Evolutionary conservation across 1,140 invertebrate species (phyloP).

Genomic region (Bombus superbus): DNA sequence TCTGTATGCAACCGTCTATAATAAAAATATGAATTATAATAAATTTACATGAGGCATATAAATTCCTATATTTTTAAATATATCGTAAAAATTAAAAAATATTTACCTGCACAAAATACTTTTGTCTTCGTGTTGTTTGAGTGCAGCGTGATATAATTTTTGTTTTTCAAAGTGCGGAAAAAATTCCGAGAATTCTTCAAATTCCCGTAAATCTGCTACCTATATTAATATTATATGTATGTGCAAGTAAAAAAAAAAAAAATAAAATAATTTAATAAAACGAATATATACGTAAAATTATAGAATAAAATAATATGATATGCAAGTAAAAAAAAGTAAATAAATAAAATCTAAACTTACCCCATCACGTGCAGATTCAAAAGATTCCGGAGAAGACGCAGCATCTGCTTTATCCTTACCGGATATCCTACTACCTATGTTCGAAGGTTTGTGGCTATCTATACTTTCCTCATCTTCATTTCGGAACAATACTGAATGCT

Average conservation of each 20-base stretch:
- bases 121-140: constrained; percentile 89
- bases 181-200: constrained; percentile 91
- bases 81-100: not conserved
- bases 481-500: constrained; percentile 93
- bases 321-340: not conserved
- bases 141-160: constrained; percentile 91
- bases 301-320: not conserved
- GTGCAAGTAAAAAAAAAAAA: not conserved
- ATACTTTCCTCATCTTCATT: constrained; percentile 86
- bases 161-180: constrained; percentile 90
- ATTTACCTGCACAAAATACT: constrained; percentile 89
- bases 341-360: constrained; percentile 78
- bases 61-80: not conserved
- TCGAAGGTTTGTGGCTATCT: constrained; percentile 80
- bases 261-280: not conserved
- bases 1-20: constrained; percentile 91
- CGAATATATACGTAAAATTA: not conserved
- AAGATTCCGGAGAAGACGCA: constrained; percentile 93
- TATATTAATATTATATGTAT: constrained; percentile 73
- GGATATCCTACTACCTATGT: constrained; percentile 75
- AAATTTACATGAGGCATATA: not conserved
- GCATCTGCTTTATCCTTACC: constrained; percentile 78
- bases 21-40: constrained; percentile 24
- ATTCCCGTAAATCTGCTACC: constrained; percentile 95
- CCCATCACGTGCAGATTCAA: constrained; percentile 96